Percentiles rank a stretch among this genome's conserved stretches.
Evolutionary conservation across 2,113 vertebrate species (phyloP).

Genomic region (Uria aalge): DNA sequence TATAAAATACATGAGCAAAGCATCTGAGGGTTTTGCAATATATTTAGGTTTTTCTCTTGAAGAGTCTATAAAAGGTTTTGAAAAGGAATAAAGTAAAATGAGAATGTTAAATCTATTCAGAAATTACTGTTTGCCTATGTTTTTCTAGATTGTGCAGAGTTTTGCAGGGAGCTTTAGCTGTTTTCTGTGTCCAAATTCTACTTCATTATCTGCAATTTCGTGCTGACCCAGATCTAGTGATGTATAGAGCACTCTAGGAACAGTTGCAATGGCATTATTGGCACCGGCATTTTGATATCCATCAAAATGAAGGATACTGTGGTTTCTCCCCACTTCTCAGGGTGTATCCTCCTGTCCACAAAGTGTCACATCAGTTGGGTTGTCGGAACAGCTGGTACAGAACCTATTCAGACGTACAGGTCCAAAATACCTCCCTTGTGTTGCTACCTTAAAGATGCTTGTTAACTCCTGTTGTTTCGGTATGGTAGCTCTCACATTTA

Average conservation of each 20-base stretch:
- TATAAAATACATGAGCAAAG: background rate
- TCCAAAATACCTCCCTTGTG: background rate
- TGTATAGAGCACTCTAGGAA: background rate
- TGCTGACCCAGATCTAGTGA: background rate
- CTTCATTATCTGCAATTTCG: background rate
- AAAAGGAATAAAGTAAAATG: background rate
- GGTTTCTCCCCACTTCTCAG: background rate
- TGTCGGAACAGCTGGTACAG: background rate
- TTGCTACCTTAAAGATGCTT: background rate
- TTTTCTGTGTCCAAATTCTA: background rate
- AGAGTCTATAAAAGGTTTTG: background rate
- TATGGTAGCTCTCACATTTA: background rate
- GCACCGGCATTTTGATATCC: background rate
- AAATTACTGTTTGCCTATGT: background rate
- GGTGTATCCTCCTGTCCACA: background rate
- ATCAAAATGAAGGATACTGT: background rate
- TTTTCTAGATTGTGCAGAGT: background rate
- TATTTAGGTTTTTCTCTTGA: slow-evolving; percentile 9
- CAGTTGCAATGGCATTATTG: background rate
- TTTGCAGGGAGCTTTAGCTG: background rate
- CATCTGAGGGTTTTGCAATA: background rate
- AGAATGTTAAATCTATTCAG: background rate
- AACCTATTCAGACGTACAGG: background rate
- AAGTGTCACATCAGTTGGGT: background rate
- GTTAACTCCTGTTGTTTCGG: background rate